Percentiles rank a stretch among this genome's conserved stretches.
These are phyloP conservation scores for Leptopterna dolabrata DNA, from an alignment of 2,888 invertebrate genomes.

Conservation along the genomic window DNA sequence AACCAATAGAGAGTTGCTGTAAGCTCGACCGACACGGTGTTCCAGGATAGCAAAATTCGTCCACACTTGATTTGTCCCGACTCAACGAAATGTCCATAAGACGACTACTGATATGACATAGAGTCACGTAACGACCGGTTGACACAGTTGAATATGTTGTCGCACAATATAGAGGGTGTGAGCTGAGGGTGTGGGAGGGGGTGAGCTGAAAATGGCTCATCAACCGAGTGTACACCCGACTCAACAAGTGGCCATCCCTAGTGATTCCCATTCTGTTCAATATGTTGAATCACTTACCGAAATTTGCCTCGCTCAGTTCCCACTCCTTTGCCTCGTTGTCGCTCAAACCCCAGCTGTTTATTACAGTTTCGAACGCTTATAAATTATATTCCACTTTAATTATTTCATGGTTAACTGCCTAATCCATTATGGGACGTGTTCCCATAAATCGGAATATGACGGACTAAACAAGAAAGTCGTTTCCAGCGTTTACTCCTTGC, in stretches of 20 bases:
- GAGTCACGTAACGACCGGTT: not conserved
- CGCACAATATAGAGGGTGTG: not conserved
- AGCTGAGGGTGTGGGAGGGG: too few species aligned
- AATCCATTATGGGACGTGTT: too few species aligned
- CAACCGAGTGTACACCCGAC: not conserved
- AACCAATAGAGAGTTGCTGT: too few species aligned
- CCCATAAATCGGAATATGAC: too few species aligned
- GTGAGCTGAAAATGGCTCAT: not conserved
- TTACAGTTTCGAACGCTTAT: not conserved
- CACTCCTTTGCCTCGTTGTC: not conserved
- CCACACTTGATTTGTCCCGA: too few species aligned
- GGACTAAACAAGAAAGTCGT: not conserved
- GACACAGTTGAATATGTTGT: not conserved
- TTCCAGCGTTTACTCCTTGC: not conserved
- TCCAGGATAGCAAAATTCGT: too few species aligned
- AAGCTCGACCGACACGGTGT: too few species aligned
- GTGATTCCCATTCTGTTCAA: not conserved
- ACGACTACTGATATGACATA: too few species aligned
- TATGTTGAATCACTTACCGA: not conserved
- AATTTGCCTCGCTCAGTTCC: not conserved
- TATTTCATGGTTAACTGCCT: not conserved
- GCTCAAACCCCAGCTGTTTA: not conserved
- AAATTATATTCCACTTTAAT: not conserved
- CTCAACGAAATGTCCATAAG: too few species aligned
- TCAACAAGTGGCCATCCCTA: not conserved